Percentiles rank a stretch among this genome's conserved stretches.
Evolutionary conservation across 1,140 invertebrate genomes (phyloP).

Genomic region (Agraylea sexmaculata): DNA sequence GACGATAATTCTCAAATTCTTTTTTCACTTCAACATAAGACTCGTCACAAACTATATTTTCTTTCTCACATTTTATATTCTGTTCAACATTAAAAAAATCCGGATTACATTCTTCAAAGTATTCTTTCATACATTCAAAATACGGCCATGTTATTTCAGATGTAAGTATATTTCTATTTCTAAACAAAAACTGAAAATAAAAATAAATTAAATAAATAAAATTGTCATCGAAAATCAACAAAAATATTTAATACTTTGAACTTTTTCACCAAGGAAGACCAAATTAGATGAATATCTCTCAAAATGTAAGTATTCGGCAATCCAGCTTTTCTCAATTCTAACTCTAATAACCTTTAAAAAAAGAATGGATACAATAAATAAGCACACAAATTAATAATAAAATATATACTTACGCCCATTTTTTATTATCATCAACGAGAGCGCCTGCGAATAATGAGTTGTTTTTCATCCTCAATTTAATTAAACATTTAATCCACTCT

Average conservation of each 20-base stretch:
- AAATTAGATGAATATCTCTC: slow-evolving; percentile 14
- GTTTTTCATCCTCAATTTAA: slow-evolving; percentile 11
- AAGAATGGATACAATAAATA: slow-evolving; percentile 5
- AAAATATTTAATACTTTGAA: slow-evolving; percentile 13
- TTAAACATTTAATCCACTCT: slow-evolving; percentile 16
- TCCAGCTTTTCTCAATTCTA: slow-evolving; percentile 11
- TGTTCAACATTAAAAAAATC: slow-evolving; percentile 6
- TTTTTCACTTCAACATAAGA: slow-evolving; percentile 16
- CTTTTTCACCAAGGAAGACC: slow-evolving; percentile 14
- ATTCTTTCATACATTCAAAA: slow-evolving; percentile 29
- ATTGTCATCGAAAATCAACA: slow-evolving; percentile 1
- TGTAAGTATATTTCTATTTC: slow-evolving; percentile 10
- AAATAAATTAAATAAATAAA: slow-evolving; percentile 3
- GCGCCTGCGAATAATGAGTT: slow-evolving; percentile 7
- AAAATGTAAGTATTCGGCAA: slow-evolving; percentile 11
- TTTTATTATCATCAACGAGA: slow-evolving; percentile 10
- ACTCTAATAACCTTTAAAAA: slow-evolving; percentile 12
- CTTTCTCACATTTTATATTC: slow-evolving; percentile 10
- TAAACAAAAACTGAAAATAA: slow-evolving; percentile 15
- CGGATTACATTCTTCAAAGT: slow-evolving; percentile 17
- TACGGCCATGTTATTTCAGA: slow-evolving; percentile 27
- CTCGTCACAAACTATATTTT: slow-evolving; percentile 18
- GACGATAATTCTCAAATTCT: slow-evolving; percentile 21
- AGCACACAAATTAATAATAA: no score
- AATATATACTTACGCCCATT: slow-evolving; percentile 17